Evolutionary conservation across 1,140 invertebrate genomes (phyloP).

Genomic region (Ericerus pela): DNA sequence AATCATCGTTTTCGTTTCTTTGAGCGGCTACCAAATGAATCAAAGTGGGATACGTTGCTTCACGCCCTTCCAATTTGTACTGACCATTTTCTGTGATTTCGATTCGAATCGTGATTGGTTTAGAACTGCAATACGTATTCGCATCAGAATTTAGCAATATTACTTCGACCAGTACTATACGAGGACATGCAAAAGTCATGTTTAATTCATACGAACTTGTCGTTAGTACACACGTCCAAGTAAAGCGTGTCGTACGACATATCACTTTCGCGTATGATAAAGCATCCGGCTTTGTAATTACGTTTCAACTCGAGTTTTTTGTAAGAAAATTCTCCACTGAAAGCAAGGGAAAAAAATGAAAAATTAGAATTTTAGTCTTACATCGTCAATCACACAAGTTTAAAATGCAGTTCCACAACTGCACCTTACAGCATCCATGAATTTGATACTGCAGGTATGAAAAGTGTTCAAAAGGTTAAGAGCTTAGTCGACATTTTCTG

Average conservation of each 20-base stretch:
- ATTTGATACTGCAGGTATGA: too few relatives aligned
- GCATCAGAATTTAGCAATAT: background rate
- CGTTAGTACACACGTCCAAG: slow-evolving; percentile 60
- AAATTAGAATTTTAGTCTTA: too few relatives aligned
- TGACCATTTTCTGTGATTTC: slow-evolving; percentile 7
- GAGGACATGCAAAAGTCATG: background rate
- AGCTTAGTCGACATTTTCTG: too few relatives aligned
- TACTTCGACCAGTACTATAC: too few relatives aligned
- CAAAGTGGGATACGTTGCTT: slow-evolving; percentile 41
- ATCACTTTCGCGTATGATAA: slow-evolving; percentile 65
- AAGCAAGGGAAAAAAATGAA: background rate
- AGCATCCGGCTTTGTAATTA: slow-evolving; percentile 54
- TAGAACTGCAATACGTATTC: slow-evolving; percentile 34
- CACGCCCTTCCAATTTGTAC: slow-evolving; percentile 31
- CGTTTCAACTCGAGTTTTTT: slow-evolving; percentile 49
- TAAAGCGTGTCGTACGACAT: slow-evolving; percentile 58
- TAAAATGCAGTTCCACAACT: too few relatives aligned
- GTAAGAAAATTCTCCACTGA: slow-evolving; percentile 2
- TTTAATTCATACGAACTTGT: slow-evolving; percentile 33
- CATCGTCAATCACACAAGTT: too few relatives aligned
- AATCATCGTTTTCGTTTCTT: slow-evolving; percentile 28
- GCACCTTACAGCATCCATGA: too few relatives aligned
- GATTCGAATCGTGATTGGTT: slow-evolving; percentile 49
- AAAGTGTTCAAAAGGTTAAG: too few relatives aligned
- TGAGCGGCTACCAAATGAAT: slow-evolving; percentile 43